Evolutionary conservation across 2,113 vertebrate species (phyloP), one percentile per base, ranked within the genome.

Genomic region (Ariopsis seemanni): DNA sequence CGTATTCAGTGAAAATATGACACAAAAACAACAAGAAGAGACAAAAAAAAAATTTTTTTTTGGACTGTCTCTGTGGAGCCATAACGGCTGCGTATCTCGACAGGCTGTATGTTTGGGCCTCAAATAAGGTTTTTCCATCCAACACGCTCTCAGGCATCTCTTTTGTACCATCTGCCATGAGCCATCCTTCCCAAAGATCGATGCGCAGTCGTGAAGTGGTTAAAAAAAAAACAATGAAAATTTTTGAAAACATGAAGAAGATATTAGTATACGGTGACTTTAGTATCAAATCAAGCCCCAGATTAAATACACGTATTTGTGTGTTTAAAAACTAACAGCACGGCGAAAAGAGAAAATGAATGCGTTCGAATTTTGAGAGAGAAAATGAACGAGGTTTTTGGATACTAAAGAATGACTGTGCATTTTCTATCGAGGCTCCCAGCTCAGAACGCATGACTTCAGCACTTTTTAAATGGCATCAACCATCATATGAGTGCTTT

Each of bases 51-150:
- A 86, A 90, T 92, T 9, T 81, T 80, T 5, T 89, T 85, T 57
- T 89, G 89, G 89, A 89, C 34, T 65, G 79, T 86, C 3, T 42
- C 3, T 42, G 60, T 42, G 82, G 62, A 69, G 75, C 42, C 57
- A 78, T 53, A 78, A 86, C 81, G 92, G 91, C 91, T 93, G 89
- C 91, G 88, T 91, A 89, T 87, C 53, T 48, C 89, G 93, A 90
- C 88, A 58, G 87, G 82, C 93, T 92, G 89, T 93, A 93, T 92
- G 92, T 86, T 88, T 92, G 93, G 93, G 95, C 91, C 91, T 92
- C 78, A 93, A 93, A 93, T 78, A 62, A 91, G 92, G 89, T 90
- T 91, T 90, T 63, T 89, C 8, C 90, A 93, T 95, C 94, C 94
- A 93, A 93, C 89, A 85, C 67, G 92, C 93, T 93, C 86, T 77